Conservation (phyloP, 2,888 invertebrate species). For the Unio pictorum region DNA sequence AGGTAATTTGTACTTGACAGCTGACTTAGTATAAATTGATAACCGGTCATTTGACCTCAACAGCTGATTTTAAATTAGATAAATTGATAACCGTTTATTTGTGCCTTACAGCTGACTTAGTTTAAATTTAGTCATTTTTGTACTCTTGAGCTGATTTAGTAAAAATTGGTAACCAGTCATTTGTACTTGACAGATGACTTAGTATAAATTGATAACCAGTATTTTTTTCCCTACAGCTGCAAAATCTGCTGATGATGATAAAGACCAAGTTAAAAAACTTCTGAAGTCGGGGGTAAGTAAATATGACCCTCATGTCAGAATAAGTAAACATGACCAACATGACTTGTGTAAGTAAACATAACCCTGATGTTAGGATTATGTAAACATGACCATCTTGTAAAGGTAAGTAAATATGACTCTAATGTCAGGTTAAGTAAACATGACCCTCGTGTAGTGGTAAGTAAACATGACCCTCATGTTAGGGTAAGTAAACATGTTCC, state of each 20-base stretch:
- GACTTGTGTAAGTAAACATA: conserved; percentile 85
- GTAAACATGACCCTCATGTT: conserved; percentile 8
- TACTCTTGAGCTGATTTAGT: too few species aligned
- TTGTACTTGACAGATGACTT: too few species aligned
- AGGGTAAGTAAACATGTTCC: not conserved
- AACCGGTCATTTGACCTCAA: too few species aligned
- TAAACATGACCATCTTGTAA: conserved; percentile 93
- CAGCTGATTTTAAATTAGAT: too few species aligned
- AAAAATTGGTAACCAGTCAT: too few species aligned
- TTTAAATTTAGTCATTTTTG: too few species aligned
- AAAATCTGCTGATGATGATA: conserved; percentile 81
- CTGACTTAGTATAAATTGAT: too few species aligned
- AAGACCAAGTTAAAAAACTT: conserved; percentile 95
- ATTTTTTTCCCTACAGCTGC: conserved; percentile 37
- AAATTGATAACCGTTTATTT: too few species aligned
- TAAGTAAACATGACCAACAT: conserved; percentile 71
- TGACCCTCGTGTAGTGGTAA: conserved; percentile 95
- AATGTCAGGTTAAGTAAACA: conserved; percentile 88
- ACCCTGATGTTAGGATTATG: conserved; percentile 80
- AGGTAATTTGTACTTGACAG: too few species aligned
- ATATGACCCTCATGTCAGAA: conserved; percentile 71
- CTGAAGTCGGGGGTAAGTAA: conserved; percentile 89
- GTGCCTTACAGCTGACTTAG: too few species aligned
- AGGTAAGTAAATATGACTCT: conserved; percentile 74
- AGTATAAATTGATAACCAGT: not conserved